phyloP scores from a whole-genome alignment of 64 coral and sea anemone genomes.

The Orbicella faveolata region DNA sequence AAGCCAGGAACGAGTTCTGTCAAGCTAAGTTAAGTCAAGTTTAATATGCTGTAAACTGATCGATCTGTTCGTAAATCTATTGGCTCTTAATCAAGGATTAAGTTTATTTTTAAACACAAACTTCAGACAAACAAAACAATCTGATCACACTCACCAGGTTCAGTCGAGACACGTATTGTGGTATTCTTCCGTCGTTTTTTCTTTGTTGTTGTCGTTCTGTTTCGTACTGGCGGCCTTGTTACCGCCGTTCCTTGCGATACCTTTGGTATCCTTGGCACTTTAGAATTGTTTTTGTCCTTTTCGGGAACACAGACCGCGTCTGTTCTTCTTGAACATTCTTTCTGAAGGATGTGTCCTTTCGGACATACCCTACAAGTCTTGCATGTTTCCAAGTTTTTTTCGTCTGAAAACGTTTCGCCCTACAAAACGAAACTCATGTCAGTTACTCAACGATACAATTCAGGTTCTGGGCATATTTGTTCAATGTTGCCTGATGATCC shows the following conservation, averaged over 20 bases:
- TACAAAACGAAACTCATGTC: background rate
- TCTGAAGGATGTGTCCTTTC: background rate
- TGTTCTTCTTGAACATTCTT: background rate
- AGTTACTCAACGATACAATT: background rate
- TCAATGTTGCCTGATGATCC: too few relatives aligned
- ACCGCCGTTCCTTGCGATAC: background rate
- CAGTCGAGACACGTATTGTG: too few relatives aligned
- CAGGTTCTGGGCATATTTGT: too few relatives aligned
- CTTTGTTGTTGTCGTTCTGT: background rate
- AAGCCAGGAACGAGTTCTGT: too few relatives aligned
- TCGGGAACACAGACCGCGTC: background rate
- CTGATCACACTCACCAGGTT: too few relatives aligned
- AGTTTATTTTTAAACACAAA: too few relatives aligned
- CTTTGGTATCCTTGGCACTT: background rate
- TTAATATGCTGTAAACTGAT: too few relatives aligned
- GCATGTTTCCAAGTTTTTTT: background rate
- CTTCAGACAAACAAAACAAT: too few relatives aligned
- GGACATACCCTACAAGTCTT: slow-evolving; percentile 8
- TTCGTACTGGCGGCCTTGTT: background rate
- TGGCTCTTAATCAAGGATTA: too few relatives aligned
- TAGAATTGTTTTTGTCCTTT: slow-evolving; percentile 1
- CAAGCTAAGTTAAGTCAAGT: too few relatives aligned
- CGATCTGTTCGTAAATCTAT: too few relatives aligned
- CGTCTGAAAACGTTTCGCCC: background rate
- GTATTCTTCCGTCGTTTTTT: too few relatives aligned